Evolutionary conservation across 2,113 vertebrate species (phyloP), one percentile per base, ranked within the genome.

Genomic region (Clarias macrocephalus): DNA sequence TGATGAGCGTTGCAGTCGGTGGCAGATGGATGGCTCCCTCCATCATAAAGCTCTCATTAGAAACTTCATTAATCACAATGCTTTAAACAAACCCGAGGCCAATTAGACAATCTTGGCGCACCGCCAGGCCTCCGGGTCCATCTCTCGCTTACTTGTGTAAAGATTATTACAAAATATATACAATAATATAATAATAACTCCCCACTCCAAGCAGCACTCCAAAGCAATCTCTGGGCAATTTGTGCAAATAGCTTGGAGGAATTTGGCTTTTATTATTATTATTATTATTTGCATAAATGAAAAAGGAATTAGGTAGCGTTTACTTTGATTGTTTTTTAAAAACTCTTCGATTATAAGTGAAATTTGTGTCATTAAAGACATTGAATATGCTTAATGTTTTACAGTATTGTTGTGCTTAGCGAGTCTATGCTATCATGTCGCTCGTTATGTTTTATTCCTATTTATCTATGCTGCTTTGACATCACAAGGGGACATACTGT

Each of bases 31-130:
- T 90, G 86, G 83, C 88, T 81, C 76, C 84, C 84, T 90, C 86
- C 88, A 82, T 91, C 90, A 88, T 91, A 89, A 90, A 86, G 85
- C 89, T 76, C 83, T 86, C 89, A 91, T 92, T 92, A 92, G 88
- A 86, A 92, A 90, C 90, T 87, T 86, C 91, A 92, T 92, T 92
- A 91, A 92, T 92, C 89, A 92, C 83, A 37, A 88, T 89, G 82
- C 87, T 75, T 92, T 91, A 87, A 91, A 90, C 90, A 90, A 90
- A 86, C 86, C 85, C 87, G 88, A 86, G 88, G 90, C 90, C 90
- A 92, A 91, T 92, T 92, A 92, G 89, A 79, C 82, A 80, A 79
- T 80, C 48, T 83, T 84, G 80, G 82, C 77, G 28, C 37, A 82
- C 79, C 28, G 89, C 85, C 80, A 84, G 72, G 75, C 54, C 83